A percentile compares a stretch with the other conserved stretches of the same genome.
Conservation (phyloP, 2,113 vertebrate species). For the Phyllostomus hastatus region DNA sequence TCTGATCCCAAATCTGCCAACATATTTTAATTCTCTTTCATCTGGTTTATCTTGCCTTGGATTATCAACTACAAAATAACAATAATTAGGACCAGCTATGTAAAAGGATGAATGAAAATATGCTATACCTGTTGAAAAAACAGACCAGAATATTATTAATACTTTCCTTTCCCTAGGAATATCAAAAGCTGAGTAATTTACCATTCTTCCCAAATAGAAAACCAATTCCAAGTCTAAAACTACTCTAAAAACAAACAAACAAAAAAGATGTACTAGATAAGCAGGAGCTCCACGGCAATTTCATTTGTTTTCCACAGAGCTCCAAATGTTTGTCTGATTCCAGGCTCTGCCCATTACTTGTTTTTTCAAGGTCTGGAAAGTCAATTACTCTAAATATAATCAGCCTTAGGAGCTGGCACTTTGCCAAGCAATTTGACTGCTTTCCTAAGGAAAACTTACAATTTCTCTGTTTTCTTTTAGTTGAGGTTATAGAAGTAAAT, state of each 20-base stretch:
- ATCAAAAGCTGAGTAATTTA: background rate
- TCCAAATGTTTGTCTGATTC: constrained; percentile 31
- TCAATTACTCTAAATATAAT: constrained; percentile 42
- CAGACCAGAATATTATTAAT: background rate
- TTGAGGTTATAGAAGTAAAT: background rate
- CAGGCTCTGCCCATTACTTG: background rate
- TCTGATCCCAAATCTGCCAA: background rate
- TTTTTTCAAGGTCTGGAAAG: constrained; percentile 23
- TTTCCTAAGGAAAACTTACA: constrained; percentile 34
- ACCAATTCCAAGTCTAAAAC: constrained; percentile 48
- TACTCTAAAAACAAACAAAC: background rate
- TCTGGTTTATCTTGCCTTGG: background rate
- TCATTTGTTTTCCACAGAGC: background rate
- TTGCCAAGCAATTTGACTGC: constrained; percentile 1
- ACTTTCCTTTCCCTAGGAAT: background rate
- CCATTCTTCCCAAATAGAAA: background rate
- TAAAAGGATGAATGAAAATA: constrained; percentile 19
- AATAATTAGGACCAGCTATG: background rate
- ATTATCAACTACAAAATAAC: constrained; percentile 14
- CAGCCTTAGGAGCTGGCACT: background rate
- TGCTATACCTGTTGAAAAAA: background rate
- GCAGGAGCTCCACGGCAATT: background rate
- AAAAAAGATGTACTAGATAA: background rate
- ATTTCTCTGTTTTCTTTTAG: constrained; percentile 7
- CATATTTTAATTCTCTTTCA: constrained; percentile 17